A percentile compares a stretch with the other conserved stretches of the same genome.
Conservation (phyloP, 2,888 invertebrate species). For the Eledona agricola region DNA sequence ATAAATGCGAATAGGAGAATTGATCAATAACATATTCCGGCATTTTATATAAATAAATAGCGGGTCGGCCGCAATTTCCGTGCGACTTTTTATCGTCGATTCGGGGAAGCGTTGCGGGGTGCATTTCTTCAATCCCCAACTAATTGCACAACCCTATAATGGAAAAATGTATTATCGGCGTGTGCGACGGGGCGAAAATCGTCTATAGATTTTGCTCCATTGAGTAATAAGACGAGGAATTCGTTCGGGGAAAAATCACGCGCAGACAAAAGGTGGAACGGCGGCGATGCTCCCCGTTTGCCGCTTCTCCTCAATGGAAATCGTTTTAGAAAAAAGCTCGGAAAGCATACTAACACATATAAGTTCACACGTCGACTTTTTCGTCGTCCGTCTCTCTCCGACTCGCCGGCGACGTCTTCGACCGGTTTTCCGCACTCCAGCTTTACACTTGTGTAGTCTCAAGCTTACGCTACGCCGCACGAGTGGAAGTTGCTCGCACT, state of each 20-base stretch:
- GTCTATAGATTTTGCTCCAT: constrained; percentile 25
- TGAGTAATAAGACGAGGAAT: constrained; percentile 23
- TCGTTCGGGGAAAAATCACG: constrained; percentile 29
- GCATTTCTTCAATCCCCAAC: no score
- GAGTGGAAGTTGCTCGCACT: constrained; percentile 25
- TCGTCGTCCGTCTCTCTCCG: constrained; percentile 12
- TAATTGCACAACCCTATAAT: no score
- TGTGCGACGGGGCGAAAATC: constrained; percentile 11
- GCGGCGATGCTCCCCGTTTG: constrained; percentile 32
- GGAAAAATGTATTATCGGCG: constrained; percentile 13
- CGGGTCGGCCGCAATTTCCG: no score
- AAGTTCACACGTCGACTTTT: constrained; percentile 42
- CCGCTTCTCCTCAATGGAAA: constrained; percentile 43
- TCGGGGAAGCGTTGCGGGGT: no score
- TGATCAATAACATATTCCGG: no score
- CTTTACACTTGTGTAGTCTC: constrained; percentile 38
- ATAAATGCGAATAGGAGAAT: no score
- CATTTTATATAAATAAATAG: no score
- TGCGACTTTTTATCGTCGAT: no score
- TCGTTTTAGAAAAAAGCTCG: constrained; percentile 49
- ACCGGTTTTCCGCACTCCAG: constrained; percentile 28
- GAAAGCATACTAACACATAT: constrained; percentile 56
- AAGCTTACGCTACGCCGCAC: constrained; percentile 36
- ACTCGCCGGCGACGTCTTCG: constrained; percentile 2
- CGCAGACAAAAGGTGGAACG: constrained; percentile 39